Percentiles rank a stretch among this genome's conserved stretches.
phyloP scores from a whole-genome alignment of 1,140 invertebrate genomes.

The Aradophagus sp. region DNA sequence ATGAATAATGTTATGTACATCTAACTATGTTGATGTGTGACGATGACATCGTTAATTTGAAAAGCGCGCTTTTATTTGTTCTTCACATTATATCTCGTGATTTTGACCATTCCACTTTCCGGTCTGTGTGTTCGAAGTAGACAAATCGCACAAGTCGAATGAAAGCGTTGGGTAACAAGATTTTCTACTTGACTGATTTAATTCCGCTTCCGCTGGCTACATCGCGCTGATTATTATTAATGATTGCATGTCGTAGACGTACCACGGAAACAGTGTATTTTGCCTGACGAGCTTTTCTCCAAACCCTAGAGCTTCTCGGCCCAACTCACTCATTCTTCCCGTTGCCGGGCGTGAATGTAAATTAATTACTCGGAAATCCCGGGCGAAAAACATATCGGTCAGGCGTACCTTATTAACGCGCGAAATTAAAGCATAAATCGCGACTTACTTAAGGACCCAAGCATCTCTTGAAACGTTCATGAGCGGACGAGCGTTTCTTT shows the following conservation, averaged over 20 bases:
- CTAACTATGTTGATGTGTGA: too few species aligned
- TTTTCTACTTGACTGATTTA: constrained; percentile 58
- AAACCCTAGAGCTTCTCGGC: constrained; percentile 20
- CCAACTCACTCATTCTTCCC: constrained; percentile 48
- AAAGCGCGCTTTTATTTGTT: constrained; percentile 17
- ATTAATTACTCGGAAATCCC: constrained; percentile 55
- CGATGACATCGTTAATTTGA: constrained; percentile 3
- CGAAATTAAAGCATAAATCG: constrained; percentile 63
- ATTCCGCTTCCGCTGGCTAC: constrained; percentile 49
- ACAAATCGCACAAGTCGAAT: constrained; percentile 48
- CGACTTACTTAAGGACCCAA: constrained; percentile 52
- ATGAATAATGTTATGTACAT: too few species aligned
- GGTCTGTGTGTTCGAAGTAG: constrained; percentile 41
- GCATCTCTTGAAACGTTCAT: constrained; percentile 48
- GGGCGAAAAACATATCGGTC: constrained; percentile 58
- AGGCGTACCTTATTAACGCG: constrained; percentile 55
- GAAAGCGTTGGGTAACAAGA: constrained; percentile 46
- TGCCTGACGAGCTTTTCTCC: constrained; percentile 23
- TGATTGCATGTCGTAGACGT: constrained; percentile 55
- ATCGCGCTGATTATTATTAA: constrained; percentile 59
- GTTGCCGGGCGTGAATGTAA: constrained; percentile 58
- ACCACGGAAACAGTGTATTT: constrained; percentile 41
- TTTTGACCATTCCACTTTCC: constrained; percentile 26
- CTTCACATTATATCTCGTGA: background rate
- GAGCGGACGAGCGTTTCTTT: too few species aligned